These are phyloP conservation scores for Diplodus sargus DNA, from an alignment of 2,797 vertebrate species.

Conservation along the genomic window DNA sequence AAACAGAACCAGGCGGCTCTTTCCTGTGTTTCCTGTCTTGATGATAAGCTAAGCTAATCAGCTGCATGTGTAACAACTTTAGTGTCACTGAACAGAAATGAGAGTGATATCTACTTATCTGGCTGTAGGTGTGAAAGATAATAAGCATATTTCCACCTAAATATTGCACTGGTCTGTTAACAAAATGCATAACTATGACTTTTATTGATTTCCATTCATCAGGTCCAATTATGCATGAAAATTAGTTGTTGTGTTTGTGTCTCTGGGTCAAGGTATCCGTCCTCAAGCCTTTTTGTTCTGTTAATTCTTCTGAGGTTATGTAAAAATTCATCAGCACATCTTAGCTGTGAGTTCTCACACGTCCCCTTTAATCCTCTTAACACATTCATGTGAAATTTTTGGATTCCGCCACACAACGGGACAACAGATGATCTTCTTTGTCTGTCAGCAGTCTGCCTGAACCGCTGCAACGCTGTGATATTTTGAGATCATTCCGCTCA, in stretches of 20 bases:
- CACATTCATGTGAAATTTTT: slow-evolving; percentile 39
- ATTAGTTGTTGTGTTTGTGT: background rate
- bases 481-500: slow-evolving; percentile 38
- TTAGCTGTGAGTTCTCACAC: slow-evolving; percentile 27
- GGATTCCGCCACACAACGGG: slow-evolving; percentile 27
- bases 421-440: slow-evolving; percentile 39
- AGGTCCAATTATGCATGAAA: background rate
- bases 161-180: background rate
- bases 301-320: background rate
- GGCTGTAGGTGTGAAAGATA: background rate
- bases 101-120: background rate
- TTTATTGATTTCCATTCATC: background rate
- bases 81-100: background rate
- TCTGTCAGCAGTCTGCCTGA: slow-evolving; percentile 33
- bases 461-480: slow-evolving; percentile 16
- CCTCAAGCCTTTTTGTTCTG: slow-evolving; percentile 7
- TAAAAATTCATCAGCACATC: slow-evolving; percentile 12
- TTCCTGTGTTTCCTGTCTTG: background rate
- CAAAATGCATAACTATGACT: background rate
- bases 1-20: background rate
- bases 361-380: slow-evolving; percentile 49
- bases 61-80: background rate
- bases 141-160: background rate
- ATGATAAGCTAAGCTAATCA: background rate
- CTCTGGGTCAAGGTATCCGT: background rate